Percentiles rank a stretch among this genome's conserved stretches.
Conservation (phyloP, 2,113 vertebrate genomes). For the Austrofundulus limnaeus region DNA sequence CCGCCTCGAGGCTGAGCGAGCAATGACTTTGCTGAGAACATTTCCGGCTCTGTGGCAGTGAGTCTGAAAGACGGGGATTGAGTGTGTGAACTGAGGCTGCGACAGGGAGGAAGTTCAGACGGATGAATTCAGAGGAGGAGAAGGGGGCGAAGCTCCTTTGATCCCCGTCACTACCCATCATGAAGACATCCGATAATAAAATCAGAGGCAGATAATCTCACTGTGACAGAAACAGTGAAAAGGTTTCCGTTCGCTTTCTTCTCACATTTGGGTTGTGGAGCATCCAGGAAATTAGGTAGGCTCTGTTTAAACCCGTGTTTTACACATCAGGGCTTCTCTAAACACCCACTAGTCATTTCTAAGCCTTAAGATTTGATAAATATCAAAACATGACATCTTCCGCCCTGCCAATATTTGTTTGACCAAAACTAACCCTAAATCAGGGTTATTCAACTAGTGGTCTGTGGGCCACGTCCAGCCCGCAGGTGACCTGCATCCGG, state of each 20-base stretch:
- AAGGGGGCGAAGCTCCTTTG: conserved; percentile 41
- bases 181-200: conserved; percentile 52
- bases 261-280: background rate
- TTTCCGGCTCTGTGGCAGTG: conserved; percentile 14
- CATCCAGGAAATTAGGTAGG: too few species aligned
- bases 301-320: too few species aligned
- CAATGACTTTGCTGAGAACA: conserved; percentile 48
- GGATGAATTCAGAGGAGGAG: conserved; percentile 29
- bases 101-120: conserved; percentile 32
- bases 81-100: conserved; percentile 19
- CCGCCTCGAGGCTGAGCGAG: conserved; percentile 55
- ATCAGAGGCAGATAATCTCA: conserved; percentile 46
- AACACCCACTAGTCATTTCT: too few species aligned
- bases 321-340: too few species aligned
- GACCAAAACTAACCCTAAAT: too few species aligned
- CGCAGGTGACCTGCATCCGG: too few species aligned
- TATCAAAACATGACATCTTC: too few species aligned
- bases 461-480: too few species aligned
- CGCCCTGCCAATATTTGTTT: too few species aligned
- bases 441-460: too few species aligned
- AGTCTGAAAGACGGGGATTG: conserved; percentile 35
- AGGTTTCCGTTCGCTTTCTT: conserved; percentile 2
- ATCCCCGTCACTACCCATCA: conserved; percentile 42
- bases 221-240: conserved; percentile 23
- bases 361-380: too few species aligned